phyloP scores from a whole-genome alignment of 1,140 invertebrate genomes.

The Pemphigus obesinymphae region DNA sequence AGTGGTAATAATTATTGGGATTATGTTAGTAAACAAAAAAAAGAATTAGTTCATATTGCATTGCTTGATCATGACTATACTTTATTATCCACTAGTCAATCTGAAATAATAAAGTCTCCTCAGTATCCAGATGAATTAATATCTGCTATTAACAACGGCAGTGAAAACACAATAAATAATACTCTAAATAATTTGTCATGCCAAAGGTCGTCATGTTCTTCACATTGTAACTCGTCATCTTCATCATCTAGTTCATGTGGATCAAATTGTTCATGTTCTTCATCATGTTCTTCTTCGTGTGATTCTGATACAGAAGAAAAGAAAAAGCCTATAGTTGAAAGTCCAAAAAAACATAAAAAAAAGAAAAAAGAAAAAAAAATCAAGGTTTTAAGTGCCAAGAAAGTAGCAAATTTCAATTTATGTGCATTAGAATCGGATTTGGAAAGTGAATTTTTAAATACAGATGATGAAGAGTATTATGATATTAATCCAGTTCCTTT shows the following conservation, averaged over 20 bases:
- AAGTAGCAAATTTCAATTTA: constrained; percentile 31
- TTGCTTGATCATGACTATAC: neutral
- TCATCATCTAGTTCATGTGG: constrained; percentile 35
- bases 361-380: constrained; percentile 31
- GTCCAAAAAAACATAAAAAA: constrained; percentile 30
- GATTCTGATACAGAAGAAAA: constrained; percentile 19
- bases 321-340: constrained; percentile 1
- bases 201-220: constrained; percentile 27
- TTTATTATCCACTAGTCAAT: neutral
- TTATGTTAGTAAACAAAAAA: constrained; percentile 25
- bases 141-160: neutral
- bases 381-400: constrained; percentile 31
- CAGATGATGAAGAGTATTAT: constrained; percentile 38
- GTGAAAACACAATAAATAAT: constrained; percentile 18
- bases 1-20: constrained; percentile 1
- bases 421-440: constrained; percentile 30
- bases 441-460: constrained; percentile 24
- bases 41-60: neutral
- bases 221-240: constrained; percentile 33
- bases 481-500: constrained; percentile 35
- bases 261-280: constrained; percentile 31
- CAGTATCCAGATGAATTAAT: constrained; percentile 61
- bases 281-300: constrained; percentile 24
- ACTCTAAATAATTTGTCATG: neutral
- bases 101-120: constrained; percentile 47